A percentile compares a stretch with the other conserved stretches of the same genome.
Evolutionary conservation across 1,140 invertebrate genomes (phyloP).

Genomic region (Calycopis cecrops): DNA sequence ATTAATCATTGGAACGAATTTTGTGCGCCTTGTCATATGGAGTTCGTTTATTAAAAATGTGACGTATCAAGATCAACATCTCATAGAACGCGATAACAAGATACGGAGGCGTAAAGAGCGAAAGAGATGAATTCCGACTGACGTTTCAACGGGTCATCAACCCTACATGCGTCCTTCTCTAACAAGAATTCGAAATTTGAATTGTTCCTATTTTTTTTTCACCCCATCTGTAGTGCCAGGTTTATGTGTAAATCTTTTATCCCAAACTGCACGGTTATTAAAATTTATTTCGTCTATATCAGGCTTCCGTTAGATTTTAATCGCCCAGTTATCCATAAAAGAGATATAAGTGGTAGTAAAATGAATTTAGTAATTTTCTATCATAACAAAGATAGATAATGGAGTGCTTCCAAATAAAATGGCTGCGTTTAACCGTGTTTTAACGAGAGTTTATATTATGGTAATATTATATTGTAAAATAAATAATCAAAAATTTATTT

Average conservation of each 20-base stretch:
- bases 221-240: not conserved
- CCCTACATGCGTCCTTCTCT: constrained; percentile 68
- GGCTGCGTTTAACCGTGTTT: constrained; percentile 34
- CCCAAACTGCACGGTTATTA: constrained; percentile 45
- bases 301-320: constrained; percentile 60
- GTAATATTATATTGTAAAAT: too few species aligned
- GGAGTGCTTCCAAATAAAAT: constrained; percentile 39
- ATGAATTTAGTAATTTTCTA: constrained; percentile 53
- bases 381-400: constrained; percentile 56
- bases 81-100: constrained; percentile 51
- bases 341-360: constrained; percentile 34
- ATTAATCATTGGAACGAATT: constrained; percentile 60
- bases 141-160: constrained; percentile 73
- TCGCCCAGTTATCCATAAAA: constrained; percentile 47
- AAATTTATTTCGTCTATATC: constrained; percentile 50
- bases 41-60: constrained; percentile 75
- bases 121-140: constrained; percentile 55
- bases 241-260: constrained; percentile 21
- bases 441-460: not conserved
- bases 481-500: too few species aligned
- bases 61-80: constrained; percentile 75
- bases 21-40: constrained; percentile 57
- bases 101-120: constrained; percentile 31
- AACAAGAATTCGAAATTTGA: constrained; percentile 72
- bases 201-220: constrained; percentile 63